phyloP scores from a whole-genome alignment of 2,888 invertebrate genomes.

The Agonopterix arenella region DNA sequence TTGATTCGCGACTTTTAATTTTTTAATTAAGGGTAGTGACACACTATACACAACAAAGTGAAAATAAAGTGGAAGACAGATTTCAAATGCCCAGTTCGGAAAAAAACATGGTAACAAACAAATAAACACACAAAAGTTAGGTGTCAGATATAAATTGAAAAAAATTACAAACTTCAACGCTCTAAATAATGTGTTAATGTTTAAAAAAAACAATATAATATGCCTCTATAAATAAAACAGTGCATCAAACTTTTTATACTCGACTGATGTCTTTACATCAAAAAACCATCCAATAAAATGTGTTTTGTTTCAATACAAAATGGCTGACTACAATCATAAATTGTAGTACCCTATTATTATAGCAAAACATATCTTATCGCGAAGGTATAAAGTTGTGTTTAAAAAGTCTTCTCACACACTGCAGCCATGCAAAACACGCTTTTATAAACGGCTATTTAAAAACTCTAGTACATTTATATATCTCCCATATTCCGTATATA shows the following conservation, averaged over 20 bases:
- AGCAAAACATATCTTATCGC: too few relatives aligned
- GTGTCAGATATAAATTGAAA: conserved; percentile 27
- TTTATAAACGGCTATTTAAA: conserved; percentile 12
- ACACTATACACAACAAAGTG: conserved; percentile 65
- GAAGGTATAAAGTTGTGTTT: too few relatives aligned
- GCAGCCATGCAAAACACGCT: conserved; percentile 14
- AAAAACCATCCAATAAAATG: too few relatives aligned
- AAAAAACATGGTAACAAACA: conserved; percentile 53
- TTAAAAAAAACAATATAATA: conserved; percentile 32
- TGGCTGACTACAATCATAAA: too few relatives aligned
- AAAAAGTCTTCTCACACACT: conserved; percentile 3
- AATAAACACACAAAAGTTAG: conserved; percentile 22
- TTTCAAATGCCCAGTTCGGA: conserved; percentile 53
- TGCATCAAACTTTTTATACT: conserved; percentile 6
- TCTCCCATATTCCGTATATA: conserved; percentile 11
- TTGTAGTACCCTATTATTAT: too few relatives aligned
- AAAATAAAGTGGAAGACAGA: conserved; percentile 46
- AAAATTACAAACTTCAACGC: conserved; percentile 31
- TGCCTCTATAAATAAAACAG: conserved; percentile 27
- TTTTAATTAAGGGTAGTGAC: conserved; percentile 3
- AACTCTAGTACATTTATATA: conserved; percentile 16
- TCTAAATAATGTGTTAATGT: conserved; percentile 32
- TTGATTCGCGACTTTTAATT: conserved; percentile 2
- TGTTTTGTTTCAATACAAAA: too few relatives aligned
- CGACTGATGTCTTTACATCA: too few relatives aligned